These are phyloP conservation scores for Atherinomorus stipes DNA, from an alignment of 2,113 vertebrate genomes.

Conservation along the genomic window DNA sequence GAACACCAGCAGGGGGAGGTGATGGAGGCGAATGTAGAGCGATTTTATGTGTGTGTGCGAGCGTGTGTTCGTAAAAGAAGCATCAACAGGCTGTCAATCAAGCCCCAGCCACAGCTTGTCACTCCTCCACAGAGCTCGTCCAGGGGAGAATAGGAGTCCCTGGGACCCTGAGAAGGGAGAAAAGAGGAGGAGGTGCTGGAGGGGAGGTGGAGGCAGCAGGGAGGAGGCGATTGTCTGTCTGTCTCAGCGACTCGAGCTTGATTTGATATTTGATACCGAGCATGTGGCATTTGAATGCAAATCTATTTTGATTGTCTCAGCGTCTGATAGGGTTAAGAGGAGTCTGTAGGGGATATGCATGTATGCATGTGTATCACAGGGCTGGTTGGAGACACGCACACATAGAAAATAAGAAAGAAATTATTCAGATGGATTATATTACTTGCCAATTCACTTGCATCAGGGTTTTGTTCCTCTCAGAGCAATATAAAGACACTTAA, in stretches of 20 bases:
- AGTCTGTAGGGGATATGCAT: conserved; percentile 77
- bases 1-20: conserved; percentile 48
- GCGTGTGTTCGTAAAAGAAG: conserved; percentile 47
- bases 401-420: conserved; percentile 71
- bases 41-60: conserved; percentile 11
- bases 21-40: conserved; percentile 23
- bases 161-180: conserved; percentile 64
- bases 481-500: conserved; percentile 90
- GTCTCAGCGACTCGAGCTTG: conserved; percentile 72
- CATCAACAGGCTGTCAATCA: conserved; percentile 83
- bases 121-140: conserved; percentile 67
- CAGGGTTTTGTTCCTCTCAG: conserved; percentile 85
- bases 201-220: conserved; percentile 31
- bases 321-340: conserved; percentile 77
- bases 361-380: conserved; percentile 53
- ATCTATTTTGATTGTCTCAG: conserved; percentile 80
- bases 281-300: conserved; percentile 82
- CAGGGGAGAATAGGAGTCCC: conserved; percentile 68
- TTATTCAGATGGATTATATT: conserved; percentile 91
- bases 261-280: conserved; percentile 83
- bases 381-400: conserved; percentile 40
- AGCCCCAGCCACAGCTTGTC: conserved; percentile 66
- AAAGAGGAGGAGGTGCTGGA: conserved; percentile 44
- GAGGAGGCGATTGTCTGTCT: conserved; percentile 69
- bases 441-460: conserved; percentile 93